Base-by-base conservation (phyloP, 1,140 invertebrate genomes). In the Leguminivora glycinivorella region DNA sequence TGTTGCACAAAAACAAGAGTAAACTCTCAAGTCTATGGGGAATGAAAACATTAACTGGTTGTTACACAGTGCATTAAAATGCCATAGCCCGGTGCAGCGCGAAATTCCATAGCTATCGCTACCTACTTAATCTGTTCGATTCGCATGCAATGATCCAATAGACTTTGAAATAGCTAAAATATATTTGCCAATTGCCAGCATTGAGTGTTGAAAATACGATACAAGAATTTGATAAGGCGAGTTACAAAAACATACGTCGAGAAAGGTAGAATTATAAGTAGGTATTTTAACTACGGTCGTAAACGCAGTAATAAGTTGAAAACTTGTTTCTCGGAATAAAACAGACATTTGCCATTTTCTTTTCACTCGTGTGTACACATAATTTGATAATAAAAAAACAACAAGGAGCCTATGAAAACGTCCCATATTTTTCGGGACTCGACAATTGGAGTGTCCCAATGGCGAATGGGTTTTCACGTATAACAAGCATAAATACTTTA, bases 111-210 rank as follows among this genome's bases (percentile, higher is more conserved):
- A 52, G 19, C 47, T 52, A 52, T 52, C 47, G 47, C 47, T 52
- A 22, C 47, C 47, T 52, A 22, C 19, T 52, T 52, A 52, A 52
- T 52, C 47, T 52, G 10, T 19, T 52, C 47, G 5, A 52, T 52
- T 52, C 47, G 47, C 47, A 52, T 52, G 47, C 9, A 52, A 52
- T 52, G 47, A 52, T 52, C 47, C 47, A 52, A 52, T 52, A 52
- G 19, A 52, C 47, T 52, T 52, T n/a, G 47, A 52, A 52, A 52
- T 52, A 3, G 47, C 47, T 22, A 22, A 17, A n/a, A 22, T 19
- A 52, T 52, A 52, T 52, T 52, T 52, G 47, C 47, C 47, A 52
- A 52, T 52, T 52, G 47, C 19, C 19, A 52, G n/a, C 19, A 52
- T 52, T 52, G 19, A 22, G 47, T 22, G 47, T 52, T 52, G 47